Evolutionary conservation across 2,797 vertebrate species (phyloP), one percentile per base, ranked within the genome.

Genomic region (Coendou prehensilis): DNA sequence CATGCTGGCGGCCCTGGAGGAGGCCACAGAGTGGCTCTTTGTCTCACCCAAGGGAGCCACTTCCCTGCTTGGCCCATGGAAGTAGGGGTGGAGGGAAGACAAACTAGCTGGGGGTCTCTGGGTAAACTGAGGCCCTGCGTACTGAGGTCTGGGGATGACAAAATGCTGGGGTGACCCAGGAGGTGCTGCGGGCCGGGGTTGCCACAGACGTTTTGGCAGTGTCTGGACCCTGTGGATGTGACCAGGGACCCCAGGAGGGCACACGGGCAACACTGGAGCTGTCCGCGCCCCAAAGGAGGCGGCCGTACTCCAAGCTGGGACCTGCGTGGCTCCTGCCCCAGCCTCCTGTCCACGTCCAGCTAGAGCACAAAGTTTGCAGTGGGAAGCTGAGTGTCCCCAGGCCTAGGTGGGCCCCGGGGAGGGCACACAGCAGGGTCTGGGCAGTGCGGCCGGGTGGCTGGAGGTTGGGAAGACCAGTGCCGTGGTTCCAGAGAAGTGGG

Each of bases 151-250:
- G 52, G 30, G 15, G 30, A n/a, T 59, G 75, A 37, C 45, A 79
- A 75, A 87, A 47, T 1, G 47, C 47, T 13, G 5, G 41, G 69
- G 41, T 45, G 69, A 76, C 20, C 5, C 2, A 2, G 18, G 0
- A 2, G 41, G n/a, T 18, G 57, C 69, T 83, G 26, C 63, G 47
- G 52, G 33, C 57, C 33, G 50, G 28, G n/a, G 52, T 30, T 1
- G 63, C 28, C 0, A 0, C 1, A 15, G 64, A 20, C 50, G 33
- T 88, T 50, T 17, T 0, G n/a, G 57, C 30, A 52, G n/a, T 78
- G 37, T 79, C 30, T n/a, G 71, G 54, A 30, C 14, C 22, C 45
- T 20, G 59, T 41, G 47, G 41, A 11, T 33, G 15, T 54, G 23
- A 14, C 47, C 14, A 5, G 75, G 93, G 82, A 57, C n/a, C 9